These are phyloP conservation scores for Megathymus violae DNA, from an alignment of 1,140 invertebrate species.

Conservation along the genomic window DNA sequence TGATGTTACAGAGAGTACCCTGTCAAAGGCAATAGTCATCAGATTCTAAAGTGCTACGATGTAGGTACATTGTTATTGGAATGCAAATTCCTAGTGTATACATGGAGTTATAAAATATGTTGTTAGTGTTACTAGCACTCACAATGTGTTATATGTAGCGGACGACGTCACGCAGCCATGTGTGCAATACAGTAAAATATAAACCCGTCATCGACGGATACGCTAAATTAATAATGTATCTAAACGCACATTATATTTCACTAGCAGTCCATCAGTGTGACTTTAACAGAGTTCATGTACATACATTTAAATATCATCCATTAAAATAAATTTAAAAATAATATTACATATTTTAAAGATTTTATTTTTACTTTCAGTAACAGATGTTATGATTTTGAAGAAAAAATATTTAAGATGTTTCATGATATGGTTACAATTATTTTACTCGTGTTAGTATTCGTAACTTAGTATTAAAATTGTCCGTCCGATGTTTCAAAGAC, in stretches of 20 bases:
- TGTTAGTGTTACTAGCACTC: slow-evolving; percentile 1
- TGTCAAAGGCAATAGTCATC: no score
- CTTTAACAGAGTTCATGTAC: slow-evolving; percentile 9
- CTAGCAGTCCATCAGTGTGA: slow-evolving; percentile 21
- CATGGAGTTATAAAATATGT: neutral
- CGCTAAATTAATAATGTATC: slow-evolving; percentile 46
- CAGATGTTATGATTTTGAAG: no score
- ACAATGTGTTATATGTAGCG: slow-evolving; percentile 2
- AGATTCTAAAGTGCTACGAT: no score
- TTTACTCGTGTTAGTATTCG: no score
- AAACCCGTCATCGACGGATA: slow-evolving; percentile 40
- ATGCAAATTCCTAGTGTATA: neutral
- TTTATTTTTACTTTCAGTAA: no score
- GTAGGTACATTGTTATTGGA: neutral
- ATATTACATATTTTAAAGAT: neutral
- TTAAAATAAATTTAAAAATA: neutral
- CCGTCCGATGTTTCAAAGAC: no score
- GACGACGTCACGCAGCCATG: slow-evolving; percentile 43
- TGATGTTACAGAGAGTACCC: no score
- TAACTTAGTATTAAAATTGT: no score
- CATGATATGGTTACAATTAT: no score
- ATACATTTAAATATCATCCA: slow-evolving; percentile 9
- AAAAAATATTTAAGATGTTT: no score
- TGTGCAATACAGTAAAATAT: slow-evolving; percentile 38
- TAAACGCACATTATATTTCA: slow-evolving; percentile 40